Evolutionary conservation across 2,888 invertebrate genomes (phyloP).

Genomic region (Amblyjoppa proteus): DNA sequence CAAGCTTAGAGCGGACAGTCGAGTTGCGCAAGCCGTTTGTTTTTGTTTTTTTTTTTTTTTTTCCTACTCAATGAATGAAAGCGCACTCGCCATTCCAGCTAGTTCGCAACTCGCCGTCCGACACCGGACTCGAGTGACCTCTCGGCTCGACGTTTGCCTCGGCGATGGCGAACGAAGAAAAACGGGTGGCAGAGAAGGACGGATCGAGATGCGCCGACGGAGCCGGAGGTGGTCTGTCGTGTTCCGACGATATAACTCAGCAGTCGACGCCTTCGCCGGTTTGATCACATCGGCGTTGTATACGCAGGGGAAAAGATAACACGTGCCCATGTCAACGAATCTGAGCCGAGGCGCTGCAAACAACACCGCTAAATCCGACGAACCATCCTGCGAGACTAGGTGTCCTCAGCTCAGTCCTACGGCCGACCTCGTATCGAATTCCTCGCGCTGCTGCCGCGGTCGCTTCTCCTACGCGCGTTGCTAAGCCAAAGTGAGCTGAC

Average conservation of each 20-base stretch:
- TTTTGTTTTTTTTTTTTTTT: not conserved
- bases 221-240: not conserved
- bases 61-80: not conserved
- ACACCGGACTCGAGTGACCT: not conserved
- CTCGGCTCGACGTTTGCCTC: not conserved
- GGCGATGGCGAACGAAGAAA: not conserved
- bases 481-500: not conserved
- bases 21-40: not conserved
- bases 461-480: conserved; percentile 6
- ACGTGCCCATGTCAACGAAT: conserved; percentile 58
- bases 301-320: conserved; percentile 50
- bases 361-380: conserved; percentile 52
- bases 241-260: conserved; percentile 22
- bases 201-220: conserved; percentile 1
- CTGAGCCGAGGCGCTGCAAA: conserved; percentile 58
- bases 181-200: not conserved
- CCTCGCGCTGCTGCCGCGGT: conserved; percentile 41
- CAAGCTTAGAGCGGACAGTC: not conserved
- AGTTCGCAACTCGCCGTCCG: not conserved
- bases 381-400: conserved; percentile 47
- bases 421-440: conserved; percentile 62
- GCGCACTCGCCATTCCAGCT: not conserved
- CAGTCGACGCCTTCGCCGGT: conserved; percentile 5
- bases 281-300: not conserved
- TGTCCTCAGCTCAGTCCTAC: conserved; percentile 61